These are phyloP conservation scores for Drosophila nigrodunni DNA, from an alignment of 1,140 invertebrate species.

Conservation along the genomic window DNA sequence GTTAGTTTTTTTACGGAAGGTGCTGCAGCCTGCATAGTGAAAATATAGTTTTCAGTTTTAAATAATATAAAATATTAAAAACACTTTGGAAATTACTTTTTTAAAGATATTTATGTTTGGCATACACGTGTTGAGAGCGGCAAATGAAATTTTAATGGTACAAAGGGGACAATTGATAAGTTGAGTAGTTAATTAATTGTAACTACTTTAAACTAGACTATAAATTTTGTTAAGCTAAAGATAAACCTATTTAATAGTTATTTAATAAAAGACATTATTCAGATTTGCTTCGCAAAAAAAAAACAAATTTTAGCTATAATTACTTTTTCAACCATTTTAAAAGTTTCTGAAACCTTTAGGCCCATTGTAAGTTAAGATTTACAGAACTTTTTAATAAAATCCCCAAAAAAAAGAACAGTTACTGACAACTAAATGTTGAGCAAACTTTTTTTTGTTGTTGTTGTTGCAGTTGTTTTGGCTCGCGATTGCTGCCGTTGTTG, in stretches of 20 bases:
- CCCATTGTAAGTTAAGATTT: constrained; percentile 13
- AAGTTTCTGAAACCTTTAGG: neutral
- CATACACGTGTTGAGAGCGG: neutral
- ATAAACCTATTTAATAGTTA: too few relatives aligned
- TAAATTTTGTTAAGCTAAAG: too few relatives aligned
- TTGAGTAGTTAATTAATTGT: too few relatives aligned
- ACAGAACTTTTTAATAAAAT: constrained; percentile 28
- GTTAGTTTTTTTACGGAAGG: constrained; percentile 12
- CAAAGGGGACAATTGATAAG: too few relatives aligned
- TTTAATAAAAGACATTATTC: too few relatives aligned
- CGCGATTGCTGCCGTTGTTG: constrained; percentile 20
- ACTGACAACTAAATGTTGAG: constrained; percentile 30
- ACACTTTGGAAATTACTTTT: constrained; percentile 11
- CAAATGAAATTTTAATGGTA: too few relatives aligned
- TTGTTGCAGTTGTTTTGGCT: constrained; percentile 12
- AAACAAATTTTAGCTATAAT: neutral
- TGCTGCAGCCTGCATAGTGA: constrained; percentile 32
- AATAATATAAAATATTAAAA: constrained; percentile 18
- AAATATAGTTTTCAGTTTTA: constrained; percentile 22
- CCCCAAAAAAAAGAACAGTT: neutral
- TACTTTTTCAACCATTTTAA: neutral
- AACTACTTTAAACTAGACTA: too few relatives aligned
- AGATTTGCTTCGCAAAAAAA: too few relatives aligned
- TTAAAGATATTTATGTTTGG: constrained; percentile 1
- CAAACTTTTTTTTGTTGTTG: constrained; percentile 4